Percentiles rank a stretch among this genome's conserved stretches.
phyloP scores from a whole-genome alignment of 2,113 vertebrate species.

The Pungitius pungitius region DNA sequence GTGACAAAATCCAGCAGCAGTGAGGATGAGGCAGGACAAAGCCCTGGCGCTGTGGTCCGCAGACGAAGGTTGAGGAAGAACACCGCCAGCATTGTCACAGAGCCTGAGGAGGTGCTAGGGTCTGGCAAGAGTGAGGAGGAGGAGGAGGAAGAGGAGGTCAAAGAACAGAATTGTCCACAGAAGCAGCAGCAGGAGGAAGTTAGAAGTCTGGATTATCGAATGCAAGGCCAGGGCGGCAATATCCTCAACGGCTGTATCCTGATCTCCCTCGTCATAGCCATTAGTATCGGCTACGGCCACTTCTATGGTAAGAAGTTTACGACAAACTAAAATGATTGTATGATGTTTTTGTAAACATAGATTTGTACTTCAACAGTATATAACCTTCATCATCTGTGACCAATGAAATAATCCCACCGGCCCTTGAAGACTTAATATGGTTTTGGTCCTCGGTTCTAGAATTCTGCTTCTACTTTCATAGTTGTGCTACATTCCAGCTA shows the following conservation, averaged over 20 bases:
- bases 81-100: constrained; percentile 63
- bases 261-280: constrained; percentile 86
- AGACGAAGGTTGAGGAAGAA: constrained; percentile 87
- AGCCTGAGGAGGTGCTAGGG: constrained; percentile 79
- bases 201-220: background rate
- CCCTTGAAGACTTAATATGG: background rate
- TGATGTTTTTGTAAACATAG: background rate
- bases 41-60: constrained; percentile 71
- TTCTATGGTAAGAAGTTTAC: constrained; percentile 85
- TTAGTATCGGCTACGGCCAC: constrained; percentile 93
- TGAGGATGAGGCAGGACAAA: constrained; percentile 78
- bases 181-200: constrained; percentile 41
- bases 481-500: too few relatives aligned
- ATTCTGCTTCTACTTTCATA: too few relatives aligned
- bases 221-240: constrained; percentile 65
- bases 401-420: background rate
- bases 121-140: constrained; percentile 71
- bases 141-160: constrained; percentile 56
- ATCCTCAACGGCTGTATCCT: constrained; percentile 88
- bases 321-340: background rate
- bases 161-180: constrained; percentile 53
- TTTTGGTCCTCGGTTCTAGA: background rate
- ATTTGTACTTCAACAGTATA: background rate
- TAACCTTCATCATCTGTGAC: background rate
- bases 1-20: constrained; percentile 84